Conservation (phyloP, 2,888 invertebrate species). For the Hydrotaea diabolus region DNA sequence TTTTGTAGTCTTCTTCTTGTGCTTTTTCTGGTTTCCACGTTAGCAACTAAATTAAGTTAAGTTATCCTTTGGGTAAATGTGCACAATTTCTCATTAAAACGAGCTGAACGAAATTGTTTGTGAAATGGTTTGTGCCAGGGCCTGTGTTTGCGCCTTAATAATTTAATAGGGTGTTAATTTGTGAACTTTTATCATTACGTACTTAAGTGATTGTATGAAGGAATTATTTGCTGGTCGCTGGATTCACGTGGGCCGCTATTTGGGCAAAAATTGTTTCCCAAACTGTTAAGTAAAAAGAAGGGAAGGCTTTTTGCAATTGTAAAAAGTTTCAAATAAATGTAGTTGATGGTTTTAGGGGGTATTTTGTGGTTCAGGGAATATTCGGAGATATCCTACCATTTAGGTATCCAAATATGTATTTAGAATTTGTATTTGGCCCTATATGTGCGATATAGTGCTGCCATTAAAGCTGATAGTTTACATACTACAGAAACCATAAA, state of each 20-base stretch:
- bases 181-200: neutral
- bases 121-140: neutral
- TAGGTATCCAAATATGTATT: no score
- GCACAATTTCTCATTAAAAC: neutral
- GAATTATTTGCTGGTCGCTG: neutral
- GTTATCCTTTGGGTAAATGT: conserved; percentile 18
- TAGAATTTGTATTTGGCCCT: no score
- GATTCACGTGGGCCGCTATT: neutral
- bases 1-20: neutral
- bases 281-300: no score
- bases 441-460: no score
- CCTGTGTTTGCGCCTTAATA: neutral
- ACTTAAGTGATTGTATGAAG: neutral
- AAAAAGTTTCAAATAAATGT: no score
- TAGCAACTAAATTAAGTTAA: conserved; percentile 12
- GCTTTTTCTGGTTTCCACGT: neutral
- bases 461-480: no score
- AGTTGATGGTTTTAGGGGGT: no score
- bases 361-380: no score
- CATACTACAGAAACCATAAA: no score
- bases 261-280: no score
- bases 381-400: no score
- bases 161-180: conserved; percentile 7
- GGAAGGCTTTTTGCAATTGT: no score
- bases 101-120: neutral